Conservation (phyloP, 2,888 invertebrate genomes). For the Galeruca laticollis region DNA sequence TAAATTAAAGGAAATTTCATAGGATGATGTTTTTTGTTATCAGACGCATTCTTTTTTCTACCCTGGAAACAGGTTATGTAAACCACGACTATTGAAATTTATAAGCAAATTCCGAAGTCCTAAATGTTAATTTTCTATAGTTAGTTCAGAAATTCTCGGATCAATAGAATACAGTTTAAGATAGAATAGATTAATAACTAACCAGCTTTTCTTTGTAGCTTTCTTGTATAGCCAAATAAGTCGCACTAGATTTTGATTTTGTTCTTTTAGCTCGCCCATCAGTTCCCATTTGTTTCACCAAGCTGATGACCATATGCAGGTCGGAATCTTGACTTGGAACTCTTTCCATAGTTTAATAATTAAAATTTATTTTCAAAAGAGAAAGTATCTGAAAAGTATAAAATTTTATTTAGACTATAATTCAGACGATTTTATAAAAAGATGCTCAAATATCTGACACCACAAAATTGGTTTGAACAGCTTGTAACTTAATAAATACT, state of each 20-base stretch:
- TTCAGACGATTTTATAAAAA: too few relatives aligned
- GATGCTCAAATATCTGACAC: too few relatives aligned
- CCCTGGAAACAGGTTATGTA: too few relatives aligned
- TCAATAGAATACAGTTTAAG: background rate
- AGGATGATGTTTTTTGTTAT: background rate
- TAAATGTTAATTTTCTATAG: too few relatives aligned
- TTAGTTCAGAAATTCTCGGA: too few relatives aligned
- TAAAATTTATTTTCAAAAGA: conserved; percentile 2
- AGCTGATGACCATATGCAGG: conserved; percentile 55
- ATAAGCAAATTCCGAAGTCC: too few relatives aligned
- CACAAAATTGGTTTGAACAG: too few relatives aligned
- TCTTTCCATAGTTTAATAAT: background rate
- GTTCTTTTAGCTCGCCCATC: conserved; percentile 30
- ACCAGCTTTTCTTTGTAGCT: conserved; percentile 55
- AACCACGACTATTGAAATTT: background rate
- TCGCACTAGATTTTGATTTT: conserved; percentile 50
- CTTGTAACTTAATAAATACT: too few relatives aligned
- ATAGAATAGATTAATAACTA: background rate
- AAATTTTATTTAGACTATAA: too few relatives aligned
- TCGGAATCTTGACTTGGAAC: conserved; percentile 38
- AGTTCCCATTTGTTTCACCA: conserved; percentile 53
- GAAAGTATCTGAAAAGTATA: background rate
- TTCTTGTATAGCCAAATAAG: conserved; percentile 55
- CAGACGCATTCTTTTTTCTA: too few relatives aligned
- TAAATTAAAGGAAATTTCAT: too few relatives aligned